Conservation (phyloP, 2,888 invertebrate genomes). For the Aleiodes alternator region DNA sequence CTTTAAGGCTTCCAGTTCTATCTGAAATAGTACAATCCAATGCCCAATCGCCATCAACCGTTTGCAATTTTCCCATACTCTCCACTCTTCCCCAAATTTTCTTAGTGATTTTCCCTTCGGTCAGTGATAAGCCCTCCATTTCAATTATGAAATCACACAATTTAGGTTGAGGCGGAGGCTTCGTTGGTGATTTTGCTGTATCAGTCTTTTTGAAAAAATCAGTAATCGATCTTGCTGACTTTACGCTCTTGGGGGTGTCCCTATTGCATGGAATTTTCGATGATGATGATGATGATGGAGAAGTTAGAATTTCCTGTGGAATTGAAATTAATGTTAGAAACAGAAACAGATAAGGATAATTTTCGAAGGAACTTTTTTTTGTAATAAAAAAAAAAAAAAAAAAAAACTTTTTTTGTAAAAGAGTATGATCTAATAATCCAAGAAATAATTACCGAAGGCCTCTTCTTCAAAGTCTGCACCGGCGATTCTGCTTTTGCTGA, state of each 20-base stretch:
- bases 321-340: background rate
- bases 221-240: conserved; percentile 53
- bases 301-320: background rate
- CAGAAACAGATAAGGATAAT: no score
- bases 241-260: background rate
- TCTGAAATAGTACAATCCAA: conserved; percentile 79
- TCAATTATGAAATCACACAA: conserved; percentile 63
- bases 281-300: background rate
- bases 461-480: no score
- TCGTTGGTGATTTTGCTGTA: conserved; percentile 21
- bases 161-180: conserved; percentile 50
- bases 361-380: no score
- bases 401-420: no score
- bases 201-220: conserved; percentile 56
- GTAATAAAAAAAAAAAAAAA: no score
- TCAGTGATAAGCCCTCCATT: conserved; percentile 55
- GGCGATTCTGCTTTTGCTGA: no score
- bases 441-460: no score
- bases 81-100: conserved; percentile 79
- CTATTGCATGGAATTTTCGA: background rate
- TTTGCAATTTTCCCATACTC: conserved; percentile 78
- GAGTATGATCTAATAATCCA: no score
- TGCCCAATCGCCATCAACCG: conserved; percentile 78
- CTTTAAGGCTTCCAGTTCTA: conserved; percentile 77
- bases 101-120: conserved; percentile 46